phyloP scores from a whole-genome alignment of 2,113 vertebrate species.

The Pristiophorus japonicus region DNA sequence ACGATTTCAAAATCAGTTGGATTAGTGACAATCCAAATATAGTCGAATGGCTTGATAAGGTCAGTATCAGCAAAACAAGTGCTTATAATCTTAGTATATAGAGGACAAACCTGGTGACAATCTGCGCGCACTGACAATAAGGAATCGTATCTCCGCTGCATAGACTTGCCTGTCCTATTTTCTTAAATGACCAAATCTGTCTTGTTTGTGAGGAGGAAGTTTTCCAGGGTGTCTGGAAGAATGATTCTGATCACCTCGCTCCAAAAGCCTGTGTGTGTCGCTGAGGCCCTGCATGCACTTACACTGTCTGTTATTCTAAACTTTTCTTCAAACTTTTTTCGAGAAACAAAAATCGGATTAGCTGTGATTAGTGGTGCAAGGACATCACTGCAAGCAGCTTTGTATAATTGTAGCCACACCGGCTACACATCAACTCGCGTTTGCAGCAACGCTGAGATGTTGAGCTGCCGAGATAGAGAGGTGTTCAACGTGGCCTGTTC shows the following conservation, averaged over 20 bases:
- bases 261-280: not conserved
- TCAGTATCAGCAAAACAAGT: not conserved
- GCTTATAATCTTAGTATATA: not conserved
- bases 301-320: not conserved
- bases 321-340: not conserved
- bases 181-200: not conserved
- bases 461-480: not conserved
- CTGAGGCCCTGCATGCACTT: not conserved
- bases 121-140: not conserved
- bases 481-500: not conserved
- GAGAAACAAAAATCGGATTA: not conserved
- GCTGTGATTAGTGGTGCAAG: not conserved
- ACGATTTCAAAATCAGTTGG: not conserved
- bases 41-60: not conserved
- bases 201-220: not conserved
- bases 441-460: not conserved
- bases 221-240: not conserved
- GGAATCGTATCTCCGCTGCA: not conserved
- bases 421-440: not conserved
- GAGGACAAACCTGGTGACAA: not conserved
- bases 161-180: not conserved
- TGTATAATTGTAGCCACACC: not conserved
- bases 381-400: not conserved
- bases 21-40: slow-evolving; percentile 19
- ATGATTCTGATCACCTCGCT: not conserved